Percentiles rank a stretch among this genome's conserved stretches.
These are phyloP conservation scores for Meghimatium bilineatum DNA, from an alignment of 2,888 invertebrate species.

Conservation along the genomic window DNA sequence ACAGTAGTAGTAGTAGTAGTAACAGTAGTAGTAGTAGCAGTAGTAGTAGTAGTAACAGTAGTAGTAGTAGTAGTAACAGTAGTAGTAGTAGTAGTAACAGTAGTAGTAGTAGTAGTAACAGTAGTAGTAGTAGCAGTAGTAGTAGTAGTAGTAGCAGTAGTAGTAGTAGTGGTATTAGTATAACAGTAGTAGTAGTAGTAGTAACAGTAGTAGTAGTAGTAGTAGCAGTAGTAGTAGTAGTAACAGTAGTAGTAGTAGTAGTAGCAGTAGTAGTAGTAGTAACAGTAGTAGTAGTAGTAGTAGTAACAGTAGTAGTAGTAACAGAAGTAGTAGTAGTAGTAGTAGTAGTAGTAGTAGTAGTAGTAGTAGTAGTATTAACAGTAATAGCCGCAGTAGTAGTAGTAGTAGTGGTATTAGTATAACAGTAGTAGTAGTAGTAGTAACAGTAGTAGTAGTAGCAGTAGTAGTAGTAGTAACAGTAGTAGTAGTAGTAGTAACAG, in stretches of 20 bases:
- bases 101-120: neutral
- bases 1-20: neutral
- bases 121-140: conserved; percentile 1
- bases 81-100: conserved; percentile 7
- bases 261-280: no score
- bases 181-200: no score
- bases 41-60: conserved; percentile 7
- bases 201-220: no score
- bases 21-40: neutral
- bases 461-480: neutral
- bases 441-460: neutral
- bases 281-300: neutral
- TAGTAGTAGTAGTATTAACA: no score
- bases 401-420: no score
- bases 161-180: no score
- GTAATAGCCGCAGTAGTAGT: no score
- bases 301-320: no score
- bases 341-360: neutral
- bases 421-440: neutral
- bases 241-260: no score
- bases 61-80: neutral
- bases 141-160: no score
- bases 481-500: conserved; percentile 14
- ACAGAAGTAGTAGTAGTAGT: neutral
- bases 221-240: no score